A percentile compares a stretch with the other conserved stretches of the same genome.
phyloP scores from a whole-genome alignment of 92 coral and sea anemone genomes.

The Palythoa heliodiscus region DNA sequence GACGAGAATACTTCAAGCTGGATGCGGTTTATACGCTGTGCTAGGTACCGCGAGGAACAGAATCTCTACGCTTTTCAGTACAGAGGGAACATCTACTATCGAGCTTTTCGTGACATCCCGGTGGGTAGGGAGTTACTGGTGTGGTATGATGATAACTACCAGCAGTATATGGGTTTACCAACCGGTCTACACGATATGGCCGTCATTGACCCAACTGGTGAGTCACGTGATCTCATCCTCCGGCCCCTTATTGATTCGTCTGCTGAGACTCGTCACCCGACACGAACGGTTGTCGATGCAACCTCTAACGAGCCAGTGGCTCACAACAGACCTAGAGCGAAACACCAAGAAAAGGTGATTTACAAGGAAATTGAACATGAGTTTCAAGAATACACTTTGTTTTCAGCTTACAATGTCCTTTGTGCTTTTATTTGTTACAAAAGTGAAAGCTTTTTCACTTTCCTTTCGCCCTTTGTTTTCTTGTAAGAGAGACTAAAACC shows the following conservation, averaged over 20 bases:
- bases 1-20: slow-evolving; percentile 98
- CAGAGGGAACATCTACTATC: slow-evolving; percentile 96
- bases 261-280: slow-evolving; percentile 45
- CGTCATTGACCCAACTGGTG: slow-evolving; percentile 87
- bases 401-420: neutral
- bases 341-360: slow-evolving; percentile 49
- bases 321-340: slow-evolving; percentile 43
- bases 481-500: too few relatives aligned
- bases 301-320: slow-evolving; percentile 42
- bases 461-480: too few relatives aligned
- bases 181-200: slow-evolving; percentile 94
- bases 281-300: slow-evolving; percentile 46
- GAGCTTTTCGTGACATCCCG: slow-evolving; percentile 93
- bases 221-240: slow-evolving; percentile 56
- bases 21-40: slow-evolving; percentile 99
- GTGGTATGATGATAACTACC: slow-evolving; percentile 97
- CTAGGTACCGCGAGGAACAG: slow-evolving; percentile 95
- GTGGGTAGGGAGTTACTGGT: slow-evolving; percentile 91
- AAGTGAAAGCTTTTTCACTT: too few relatives aligned
- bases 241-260: slow-evolving; percentile 48
- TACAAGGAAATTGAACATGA: slow-evolving; percentile 27
- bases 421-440: neutral
- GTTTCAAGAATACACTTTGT: slow-evolving; percentile 1
- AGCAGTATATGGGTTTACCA: slow-evolving; percentile 96
- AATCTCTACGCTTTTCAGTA: slow-evolving; percentile 94